Conservation (phyloP, 2,113 vertebrate genomes). For the Grammomys dolichurus region DNA sequence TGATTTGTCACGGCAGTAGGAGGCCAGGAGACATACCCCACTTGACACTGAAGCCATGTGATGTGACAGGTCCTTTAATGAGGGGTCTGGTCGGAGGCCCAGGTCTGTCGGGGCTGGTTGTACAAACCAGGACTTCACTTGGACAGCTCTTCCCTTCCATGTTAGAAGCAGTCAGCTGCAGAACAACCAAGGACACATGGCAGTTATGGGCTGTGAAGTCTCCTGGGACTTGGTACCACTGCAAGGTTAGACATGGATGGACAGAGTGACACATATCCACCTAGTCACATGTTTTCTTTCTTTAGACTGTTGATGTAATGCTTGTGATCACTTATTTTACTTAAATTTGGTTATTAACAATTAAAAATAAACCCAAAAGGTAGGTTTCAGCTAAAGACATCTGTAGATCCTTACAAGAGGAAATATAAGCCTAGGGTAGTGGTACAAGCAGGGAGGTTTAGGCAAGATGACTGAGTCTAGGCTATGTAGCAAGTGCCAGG, state of each 20-base stretch:
- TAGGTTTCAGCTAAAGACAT: not conserved
- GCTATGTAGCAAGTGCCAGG: not conserved
- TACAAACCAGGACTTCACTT: conserved; percentile 96
- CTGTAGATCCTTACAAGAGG: not conserved
- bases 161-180: conserved; percentile 95
- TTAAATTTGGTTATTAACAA: not conserved
- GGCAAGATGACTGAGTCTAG: not conserved
- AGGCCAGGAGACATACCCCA: conserved; percentile 92
- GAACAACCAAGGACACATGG: conserved; percentile 41
- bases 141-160: conserved; percentile 96
- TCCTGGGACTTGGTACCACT: not conserved
- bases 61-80: conserved; percentile 88
- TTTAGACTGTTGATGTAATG: not conserved
- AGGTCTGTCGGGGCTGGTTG: conserved; percentile 96
- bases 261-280: not conserved
- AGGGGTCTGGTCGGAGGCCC: conserved; percentile 93
- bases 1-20: not conserved
- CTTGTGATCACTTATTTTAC: not conserved
- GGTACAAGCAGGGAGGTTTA: not conserved
- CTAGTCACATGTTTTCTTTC: not conserved
- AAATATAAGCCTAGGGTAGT: not conserved
- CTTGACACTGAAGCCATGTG: conserved; percentile 93
- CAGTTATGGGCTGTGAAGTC: not conserved
- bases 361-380: conserved; percentile 8
- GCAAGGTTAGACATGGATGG: not conserved